These are phyloP conservation scores for Myiozetetes cayanensis DNA, from an alignment of 2,113 vertebrate species.

Conservation along the genomic window DNA sequence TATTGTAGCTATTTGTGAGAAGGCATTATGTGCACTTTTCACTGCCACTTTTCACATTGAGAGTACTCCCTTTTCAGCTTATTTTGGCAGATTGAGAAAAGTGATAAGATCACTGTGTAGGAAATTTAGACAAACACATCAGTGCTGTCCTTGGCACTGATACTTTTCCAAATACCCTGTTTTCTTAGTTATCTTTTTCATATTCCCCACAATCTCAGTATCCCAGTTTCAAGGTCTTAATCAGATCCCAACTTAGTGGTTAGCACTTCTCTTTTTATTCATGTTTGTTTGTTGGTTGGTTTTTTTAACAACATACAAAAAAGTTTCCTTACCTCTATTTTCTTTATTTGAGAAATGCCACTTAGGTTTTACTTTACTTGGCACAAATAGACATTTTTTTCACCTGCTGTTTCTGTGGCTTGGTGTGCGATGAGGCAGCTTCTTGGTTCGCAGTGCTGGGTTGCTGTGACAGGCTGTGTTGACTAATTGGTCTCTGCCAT, in stretches of 20 bases:
- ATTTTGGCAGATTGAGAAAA: slow-evolving; percentile 3
- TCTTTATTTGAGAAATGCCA: not conserved
- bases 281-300: fast-evolving
- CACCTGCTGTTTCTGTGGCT: not conserved
- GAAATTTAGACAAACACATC: not conserved
- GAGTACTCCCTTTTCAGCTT: not conserved
- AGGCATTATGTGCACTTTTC: not conserved
- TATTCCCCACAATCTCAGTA: not conserved
- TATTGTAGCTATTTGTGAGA: not conserved
- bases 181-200: not conserved
- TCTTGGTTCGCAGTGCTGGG: not conserved
- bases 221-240: not conserved
- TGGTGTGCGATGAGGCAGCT: not conserved
- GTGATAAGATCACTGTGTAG: not conserved
- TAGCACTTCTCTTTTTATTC: not conserved
- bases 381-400: not conserved
- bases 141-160: not conserved
- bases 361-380: not conserved
- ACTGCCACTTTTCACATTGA: not conserved
- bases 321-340: not conserved
- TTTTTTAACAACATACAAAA: not conserved
- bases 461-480: not conserved
- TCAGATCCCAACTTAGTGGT: not conserved
- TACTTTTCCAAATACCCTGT: not conserved
- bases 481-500: not conserved